phyloP scores from a whole-genome alignment of 1,140 invertebrate genomes.

The Portunus trituberculatus region DNA sequence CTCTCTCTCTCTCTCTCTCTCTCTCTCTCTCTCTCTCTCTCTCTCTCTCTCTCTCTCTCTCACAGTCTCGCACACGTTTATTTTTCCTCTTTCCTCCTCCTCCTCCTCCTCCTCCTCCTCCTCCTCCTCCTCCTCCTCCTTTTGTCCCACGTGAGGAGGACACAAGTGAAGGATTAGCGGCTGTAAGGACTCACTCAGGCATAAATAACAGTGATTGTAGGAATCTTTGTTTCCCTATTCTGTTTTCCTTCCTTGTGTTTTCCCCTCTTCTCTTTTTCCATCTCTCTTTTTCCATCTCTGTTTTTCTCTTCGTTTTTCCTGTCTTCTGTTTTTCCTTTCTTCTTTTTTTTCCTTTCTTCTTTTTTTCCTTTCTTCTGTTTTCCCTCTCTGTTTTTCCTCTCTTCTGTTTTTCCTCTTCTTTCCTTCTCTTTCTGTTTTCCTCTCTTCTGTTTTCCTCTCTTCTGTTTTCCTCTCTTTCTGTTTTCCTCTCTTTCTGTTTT shows the following conservation, averaged over 20 bases:
- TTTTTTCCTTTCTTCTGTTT: background rate
- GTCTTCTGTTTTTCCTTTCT: background rate
- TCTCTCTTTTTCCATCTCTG: no score
- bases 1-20: background rate
- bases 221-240: background rate
- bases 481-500: background rate
- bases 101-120: background rate
- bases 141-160: background rate
- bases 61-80: no score
- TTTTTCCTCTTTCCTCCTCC: background rate
- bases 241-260: background rate
- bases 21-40: no score
- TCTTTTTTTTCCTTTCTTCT: background rate
- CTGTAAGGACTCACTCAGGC: no score
- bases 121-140: background rate
- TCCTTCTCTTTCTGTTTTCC: background rate
- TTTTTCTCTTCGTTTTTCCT: no score
- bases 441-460: no score
- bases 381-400: background rate
- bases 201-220: no score
- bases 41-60: no score
- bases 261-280: background rate
- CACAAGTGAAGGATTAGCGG: no score
- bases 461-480: background rate
- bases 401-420: background rate